Percentiles rank a stretch among this genome's conserved stretches.
Evolutionary conservation across 2,113 vertebrate species (phyloP).

Genomic region (Cygnus atratus): DNA sequence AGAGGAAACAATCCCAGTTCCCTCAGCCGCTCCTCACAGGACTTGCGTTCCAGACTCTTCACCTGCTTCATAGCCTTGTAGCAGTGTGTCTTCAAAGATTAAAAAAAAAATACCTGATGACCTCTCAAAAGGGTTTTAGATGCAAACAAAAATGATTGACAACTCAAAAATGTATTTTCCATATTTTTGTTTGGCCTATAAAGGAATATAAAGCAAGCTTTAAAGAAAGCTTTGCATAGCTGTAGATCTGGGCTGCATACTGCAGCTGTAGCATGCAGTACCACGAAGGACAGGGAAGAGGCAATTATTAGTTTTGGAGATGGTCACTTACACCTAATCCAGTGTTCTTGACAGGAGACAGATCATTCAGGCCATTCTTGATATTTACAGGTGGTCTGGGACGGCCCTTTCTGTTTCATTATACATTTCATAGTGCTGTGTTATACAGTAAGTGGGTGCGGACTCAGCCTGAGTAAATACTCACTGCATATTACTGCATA

Average conservation of each 20-base stretch:
- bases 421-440: background rate
- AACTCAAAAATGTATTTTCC: background rate
- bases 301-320: too few species aligned
- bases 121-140: background rate
- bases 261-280: rapidly evolving
- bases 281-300: background rate
- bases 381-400: rapidly evolving
- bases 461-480: background rate
- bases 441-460: too few species aligned
- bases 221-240: rapidly evolving
- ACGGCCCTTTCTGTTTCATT: background rate
- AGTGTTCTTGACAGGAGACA: background rate
- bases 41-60: too few species aligned
- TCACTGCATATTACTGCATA: rapidly evolving
- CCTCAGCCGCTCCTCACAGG: too few species aligned
- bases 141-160: rapidly evolving
- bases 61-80: background rate
- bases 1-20: too few species aligned
- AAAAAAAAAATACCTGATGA: background rate
- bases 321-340: rapidly evolving
- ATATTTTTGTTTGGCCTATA: too few species aligned
- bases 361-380: rapidly evolving
- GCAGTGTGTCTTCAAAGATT: background rate
- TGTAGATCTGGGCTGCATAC: background rate
- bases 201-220: background rate